phyloP scores from a whole-genome alignment of 2,113 vertebrate genomes.

The Thermophis baileyi region DNA sequence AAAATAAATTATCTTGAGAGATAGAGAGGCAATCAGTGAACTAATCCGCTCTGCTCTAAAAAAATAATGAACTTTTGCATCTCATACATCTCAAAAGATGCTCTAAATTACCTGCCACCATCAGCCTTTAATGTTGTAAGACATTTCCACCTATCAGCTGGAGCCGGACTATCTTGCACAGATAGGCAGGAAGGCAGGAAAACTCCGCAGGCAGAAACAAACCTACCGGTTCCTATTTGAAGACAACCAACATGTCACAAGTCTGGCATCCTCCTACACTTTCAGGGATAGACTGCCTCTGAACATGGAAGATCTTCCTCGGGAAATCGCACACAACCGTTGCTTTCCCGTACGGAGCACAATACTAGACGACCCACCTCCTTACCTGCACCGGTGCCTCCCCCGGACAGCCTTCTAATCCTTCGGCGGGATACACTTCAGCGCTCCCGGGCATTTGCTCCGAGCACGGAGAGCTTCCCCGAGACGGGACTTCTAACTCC shows the following conservation, averaged over 20 bases:
- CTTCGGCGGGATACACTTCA: slow-evolving; percentile 19
- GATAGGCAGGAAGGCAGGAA: neutral
- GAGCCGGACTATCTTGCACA: too few species aligned
- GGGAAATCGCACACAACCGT: neutral
- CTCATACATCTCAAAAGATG: neutral
- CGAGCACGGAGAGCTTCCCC: neutral
- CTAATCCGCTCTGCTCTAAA: neutral
- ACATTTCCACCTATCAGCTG: neutral
- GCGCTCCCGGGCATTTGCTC: slow-evolving; percentile 3
- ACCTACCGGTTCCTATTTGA: neutral
- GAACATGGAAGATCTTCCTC: neutral
- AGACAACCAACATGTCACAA: neutral
- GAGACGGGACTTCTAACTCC: neutral
- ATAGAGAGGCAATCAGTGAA: neutral
- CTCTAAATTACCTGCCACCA: neutral
- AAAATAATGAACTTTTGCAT: neutral
- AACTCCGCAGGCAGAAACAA: neutral
- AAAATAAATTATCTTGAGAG: neutral
- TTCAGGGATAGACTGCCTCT: neutral
- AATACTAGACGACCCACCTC: neutral
- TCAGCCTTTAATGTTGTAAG: neutral
- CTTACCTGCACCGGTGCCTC: slow-evolving; percentile 58
- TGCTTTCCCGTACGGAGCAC: neutral
- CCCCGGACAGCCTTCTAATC: neutral
- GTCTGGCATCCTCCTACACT: neutral